Evolutionary conservation across 2,888 invertebrate species (phyloP), one percentile per base, ranked within the genome.

Genomic region (Apodemia zela): DNA sequence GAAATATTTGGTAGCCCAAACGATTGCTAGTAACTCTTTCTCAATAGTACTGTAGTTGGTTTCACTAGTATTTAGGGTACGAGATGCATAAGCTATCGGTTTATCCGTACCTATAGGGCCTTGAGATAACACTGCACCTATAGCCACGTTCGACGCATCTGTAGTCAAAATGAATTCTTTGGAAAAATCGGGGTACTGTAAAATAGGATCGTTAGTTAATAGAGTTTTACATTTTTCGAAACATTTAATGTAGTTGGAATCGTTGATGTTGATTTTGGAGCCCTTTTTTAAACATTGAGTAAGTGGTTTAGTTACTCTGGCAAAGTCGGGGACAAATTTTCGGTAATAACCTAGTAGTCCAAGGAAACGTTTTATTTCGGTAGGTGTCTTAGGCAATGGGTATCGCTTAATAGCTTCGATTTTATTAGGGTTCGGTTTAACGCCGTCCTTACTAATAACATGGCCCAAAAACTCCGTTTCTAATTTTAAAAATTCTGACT

Each of bases 211-310:
- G 2, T 60, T 68, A 64, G 63, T 68, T 45, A 72, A 47, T 13
- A 71, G 49, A 5, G 61, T 67, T 51, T 70, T 72, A 29, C 72
- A 71, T 15, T 71, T 45, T 33, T 71, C 66, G 33, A 74, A 74
- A 25, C 68, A 65, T 3, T 60, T 61, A 25, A 66, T 45, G 17
- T 66, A 65, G 33, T 33, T 33, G 3, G 63, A 54, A 8, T 64
- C 33, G 11, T 62, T 60, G 18, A 62, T 61, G 35, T 38, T 59
- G 42, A 63, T 60, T 51, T 21, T 21, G 2, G 21, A 21, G 21
- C 21, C 21, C 2, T 21, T 21, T 21, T 21, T 21, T 2, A 21
- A 2, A 21, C 21, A 21, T 21, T 21, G 21, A 2, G 21, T 21
- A 21, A 21, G 21, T 2, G 21, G 21, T 21, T 21, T 21, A 1